phyloP scores from a whole-genome alignment of 2,888 invertebrate species.

The Odontomyia ornata region DNA sequence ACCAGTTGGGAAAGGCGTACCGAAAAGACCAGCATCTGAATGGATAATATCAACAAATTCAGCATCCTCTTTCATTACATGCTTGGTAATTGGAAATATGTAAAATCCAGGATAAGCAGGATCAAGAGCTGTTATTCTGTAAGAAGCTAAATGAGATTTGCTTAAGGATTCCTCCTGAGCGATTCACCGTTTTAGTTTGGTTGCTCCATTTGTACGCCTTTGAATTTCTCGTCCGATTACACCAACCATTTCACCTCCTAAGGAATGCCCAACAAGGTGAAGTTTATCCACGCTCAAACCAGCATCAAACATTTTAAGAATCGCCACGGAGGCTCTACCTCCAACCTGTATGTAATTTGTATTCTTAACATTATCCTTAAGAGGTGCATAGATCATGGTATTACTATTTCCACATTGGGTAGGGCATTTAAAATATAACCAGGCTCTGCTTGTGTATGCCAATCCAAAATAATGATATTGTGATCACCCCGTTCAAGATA shows the following conservation, averaged over 20 bases:
- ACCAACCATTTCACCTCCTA: constrained; percentile 47
- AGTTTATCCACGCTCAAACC: constrained; percentile 14
- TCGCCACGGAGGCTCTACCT: not conserved
- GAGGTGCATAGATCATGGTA: not conserved
- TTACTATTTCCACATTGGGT: constrained; percentile 47
- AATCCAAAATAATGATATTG: constrained; percentile 50
- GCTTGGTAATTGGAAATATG: constrained; percentile 19
- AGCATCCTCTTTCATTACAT: constrained; percentile 60
- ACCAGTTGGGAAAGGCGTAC: constrained; percentile 69
- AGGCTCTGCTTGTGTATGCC: constrained; percentile 48
- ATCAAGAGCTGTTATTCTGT: constrained; percentile 50
- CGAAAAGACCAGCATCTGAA: constrained; percentile 69
- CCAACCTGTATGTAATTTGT: constrained; percentile 17
- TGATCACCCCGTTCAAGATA: constrained; percentile 50
- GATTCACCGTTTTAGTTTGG: constrained; percentile 16
- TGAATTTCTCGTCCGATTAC: constrained; percentile 42
- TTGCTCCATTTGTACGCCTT: not conserved
- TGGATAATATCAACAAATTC: constrained; percentile 71
- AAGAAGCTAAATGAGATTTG: no score
- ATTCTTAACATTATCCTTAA: no score
- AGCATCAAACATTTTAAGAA: constrained; percentile 7
- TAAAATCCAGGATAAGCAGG: constrained; percentile 50
- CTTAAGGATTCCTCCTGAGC: not conserved
- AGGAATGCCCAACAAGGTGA: constrained; percentile 44
- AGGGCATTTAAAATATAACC: constrained; percentile 49